Percentiles rank a stretch among this genome's conserved stretches.
These are phyloP conservation scores for Drosophila sp. DNA, from an alignment of 1,140 invertebrate genomes.

Conservation along the genomic window DNA sequence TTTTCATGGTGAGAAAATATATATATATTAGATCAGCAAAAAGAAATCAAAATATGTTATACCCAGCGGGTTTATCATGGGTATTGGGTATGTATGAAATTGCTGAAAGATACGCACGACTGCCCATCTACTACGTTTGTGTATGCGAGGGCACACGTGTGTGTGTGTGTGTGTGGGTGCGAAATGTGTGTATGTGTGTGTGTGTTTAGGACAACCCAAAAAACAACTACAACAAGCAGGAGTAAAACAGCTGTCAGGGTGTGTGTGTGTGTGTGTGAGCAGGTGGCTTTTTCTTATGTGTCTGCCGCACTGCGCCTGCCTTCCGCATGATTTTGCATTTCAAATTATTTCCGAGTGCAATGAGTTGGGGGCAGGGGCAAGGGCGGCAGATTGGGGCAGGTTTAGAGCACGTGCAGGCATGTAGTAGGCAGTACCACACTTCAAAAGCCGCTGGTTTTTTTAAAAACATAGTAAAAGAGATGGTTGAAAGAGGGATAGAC, in stretches of 20 bases:
- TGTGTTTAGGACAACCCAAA: conserved; percentile 32
- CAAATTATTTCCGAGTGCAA: conserved; percentile 71
- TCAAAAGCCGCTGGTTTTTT: conserved; percentile 66
- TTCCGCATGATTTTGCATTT: conserved; percentile 80
- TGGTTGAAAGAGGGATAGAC: conserved; percentile 5
- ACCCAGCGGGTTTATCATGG: neutral
- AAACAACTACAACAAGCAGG: conserved; percentile 42
- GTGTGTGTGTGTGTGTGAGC: conserved; percentile 6
- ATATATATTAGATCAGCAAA: neutral
- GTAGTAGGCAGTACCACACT: conserved; percentile 33
- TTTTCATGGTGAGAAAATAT: neutral
- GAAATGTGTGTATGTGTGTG: conserved; percentile 17
- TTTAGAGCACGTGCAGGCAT: conserved; percentile 50
- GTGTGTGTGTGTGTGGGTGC: conserved; percentile 1
- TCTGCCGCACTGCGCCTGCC: conserved; percentile 66
- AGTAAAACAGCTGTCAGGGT: conserved; percentile 16
- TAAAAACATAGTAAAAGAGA: conserved; percentile 28
- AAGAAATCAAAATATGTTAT: neutral
- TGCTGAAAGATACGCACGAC: conserved; percentile 51
- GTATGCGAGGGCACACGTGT: neutral
- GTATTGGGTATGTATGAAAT: conserved; percentile 46
- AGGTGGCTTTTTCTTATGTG: conserved; percentile 48
- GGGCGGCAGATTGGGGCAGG: neutral
- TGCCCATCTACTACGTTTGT: conserved; percentile 29
- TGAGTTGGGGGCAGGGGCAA: neutral